phyloP scores from a whole-genome alignment of 23 tunicate genomes.

The Clavelina lepadiformis region DNA sequence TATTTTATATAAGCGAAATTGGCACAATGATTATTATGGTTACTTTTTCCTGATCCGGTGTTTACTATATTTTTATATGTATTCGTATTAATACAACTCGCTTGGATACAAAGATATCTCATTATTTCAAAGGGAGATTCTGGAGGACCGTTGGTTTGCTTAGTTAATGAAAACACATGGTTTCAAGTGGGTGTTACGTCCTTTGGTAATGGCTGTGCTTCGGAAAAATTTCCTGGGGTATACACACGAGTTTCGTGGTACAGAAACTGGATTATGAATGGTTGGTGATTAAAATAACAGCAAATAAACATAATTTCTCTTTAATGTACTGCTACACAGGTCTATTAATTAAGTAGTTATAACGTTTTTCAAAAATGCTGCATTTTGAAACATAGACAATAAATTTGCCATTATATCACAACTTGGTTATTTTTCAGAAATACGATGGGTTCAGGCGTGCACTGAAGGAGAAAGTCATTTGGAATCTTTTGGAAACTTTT shows the following conservation, averaged over 20 bases:
- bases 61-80: no score
- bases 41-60: no score
- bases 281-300: no score
- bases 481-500: conserved; percentile 1
- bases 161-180: conserved; percentile 7
- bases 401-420: neutral
- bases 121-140: conserved; percentile 27
- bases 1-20: no score
- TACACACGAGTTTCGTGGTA: conserved; percentile 19
- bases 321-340: no score
- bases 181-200: conserved; percentile 17
- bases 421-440: neutral
- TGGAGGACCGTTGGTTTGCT: conserved; percentile 30
- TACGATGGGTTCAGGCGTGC: conserved; percentile 15
- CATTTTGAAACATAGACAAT: neutral
- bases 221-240: conserved; percentile 17
- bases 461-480: no score
- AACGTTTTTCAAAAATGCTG: no score
- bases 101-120: neutral
- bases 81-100: no score
- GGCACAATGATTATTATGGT: no score
- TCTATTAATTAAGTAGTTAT: no score
- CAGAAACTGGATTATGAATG: conserved; percentile 11
- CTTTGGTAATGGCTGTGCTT: conserved; percentile 11
- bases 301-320: neutral